Evolutionary conservation across 2,113 vertebrate species (phyloP).

Genomic region (Haemorhous mexicanus): DNA sequence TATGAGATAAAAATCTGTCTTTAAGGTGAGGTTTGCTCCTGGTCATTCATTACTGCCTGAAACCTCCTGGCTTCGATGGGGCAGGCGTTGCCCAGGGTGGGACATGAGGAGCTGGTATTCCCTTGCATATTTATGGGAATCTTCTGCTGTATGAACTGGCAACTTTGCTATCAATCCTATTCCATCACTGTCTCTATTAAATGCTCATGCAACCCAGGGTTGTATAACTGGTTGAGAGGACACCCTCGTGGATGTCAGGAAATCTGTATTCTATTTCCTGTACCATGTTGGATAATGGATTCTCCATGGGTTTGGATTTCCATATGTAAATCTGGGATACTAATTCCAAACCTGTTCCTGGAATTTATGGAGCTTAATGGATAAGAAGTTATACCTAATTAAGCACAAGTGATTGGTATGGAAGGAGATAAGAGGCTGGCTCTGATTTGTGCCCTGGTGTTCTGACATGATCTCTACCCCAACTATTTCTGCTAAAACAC

Average conservation of each 20-base stretch:
- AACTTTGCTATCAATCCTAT: background rate
- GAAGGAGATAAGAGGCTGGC: background rate
- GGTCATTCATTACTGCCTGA: background rate
- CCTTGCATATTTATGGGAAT: background rate
- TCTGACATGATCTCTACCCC: background rate
- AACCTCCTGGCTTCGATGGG: background rate
- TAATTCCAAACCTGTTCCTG: background rate
- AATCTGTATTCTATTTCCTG: background rate
- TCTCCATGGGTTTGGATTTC: background rate
- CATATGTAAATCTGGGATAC: background rate
- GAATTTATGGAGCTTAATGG: background rate
- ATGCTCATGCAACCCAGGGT: background rate
- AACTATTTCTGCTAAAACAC: background rate
- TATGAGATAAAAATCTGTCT: background rate
- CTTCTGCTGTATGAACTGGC: background rate
- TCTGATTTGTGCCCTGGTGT: background rate
- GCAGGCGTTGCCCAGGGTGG: no score
- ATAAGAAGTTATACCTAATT: background rate
- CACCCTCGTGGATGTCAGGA: background rate
- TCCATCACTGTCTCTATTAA: background rate
- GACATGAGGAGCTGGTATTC: background rate
- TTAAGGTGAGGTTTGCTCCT: background rate
- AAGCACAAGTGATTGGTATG: background rate
- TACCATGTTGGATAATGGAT: background rate
- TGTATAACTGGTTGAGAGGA: background rate